A percentile compares a stretch with the other conserved stretches of the same genome.
Evolutionary conservation across 2,888 invertebrate species (phyloP).

Genomic region (Troides aeacus): DNA sequence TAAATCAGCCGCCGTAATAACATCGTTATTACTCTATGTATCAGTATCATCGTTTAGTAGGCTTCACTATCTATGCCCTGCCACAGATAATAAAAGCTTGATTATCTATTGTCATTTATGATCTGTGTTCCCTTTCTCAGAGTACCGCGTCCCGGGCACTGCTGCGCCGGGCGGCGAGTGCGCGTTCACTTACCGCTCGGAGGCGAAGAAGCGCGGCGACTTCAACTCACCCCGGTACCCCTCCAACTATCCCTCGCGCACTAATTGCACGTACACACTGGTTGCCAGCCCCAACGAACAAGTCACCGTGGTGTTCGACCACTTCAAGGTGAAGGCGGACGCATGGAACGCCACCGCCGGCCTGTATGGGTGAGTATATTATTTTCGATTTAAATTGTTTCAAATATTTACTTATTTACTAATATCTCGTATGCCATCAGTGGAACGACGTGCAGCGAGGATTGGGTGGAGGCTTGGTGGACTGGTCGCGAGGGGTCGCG

Average conservation of each 20-base stretch:
- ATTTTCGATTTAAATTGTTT: conserved; percentile 8
- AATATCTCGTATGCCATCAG: conserved; percentile 56
- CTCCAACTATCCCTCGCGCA: conserved; percentile 96
- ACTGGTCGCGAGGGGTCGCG: conserved; percentile 90
- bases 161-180: conserved; percentile 95
- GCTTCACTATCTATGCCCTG: no score
- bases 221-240: conserved; percentile 98
- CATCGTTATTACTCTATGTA: no score
- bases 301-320: conserved; percentile 94
- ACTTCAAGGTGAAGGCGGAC: conserved; percentile 93
- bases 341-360: conserved; percentile 86
- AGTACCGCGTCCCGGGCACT: conserved; percentile 96
- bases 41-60: no score
- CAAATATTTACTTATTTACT: no score
- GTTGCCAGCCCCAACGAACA: conserved; percentile 92
- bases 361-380: conserved; percentile 58
- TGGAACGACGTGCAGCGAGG: conserved; percentile 90
- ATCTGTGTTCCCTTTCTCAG: conserved; percentile 59
- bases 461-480: conserved; percentile 97
- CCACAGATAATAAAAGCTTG: no score
- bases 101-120: no score
- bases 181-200: conserved; percentile 93
- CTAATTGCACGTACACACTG: conserved; percentile 96
- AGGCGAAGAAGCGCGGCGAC: conserved; percentile 92
- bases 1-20: no score